phyloP scores from a whole-genome alignment of 2,888 invertebrate genomes.

The Cheilosia pagana region DNA sequence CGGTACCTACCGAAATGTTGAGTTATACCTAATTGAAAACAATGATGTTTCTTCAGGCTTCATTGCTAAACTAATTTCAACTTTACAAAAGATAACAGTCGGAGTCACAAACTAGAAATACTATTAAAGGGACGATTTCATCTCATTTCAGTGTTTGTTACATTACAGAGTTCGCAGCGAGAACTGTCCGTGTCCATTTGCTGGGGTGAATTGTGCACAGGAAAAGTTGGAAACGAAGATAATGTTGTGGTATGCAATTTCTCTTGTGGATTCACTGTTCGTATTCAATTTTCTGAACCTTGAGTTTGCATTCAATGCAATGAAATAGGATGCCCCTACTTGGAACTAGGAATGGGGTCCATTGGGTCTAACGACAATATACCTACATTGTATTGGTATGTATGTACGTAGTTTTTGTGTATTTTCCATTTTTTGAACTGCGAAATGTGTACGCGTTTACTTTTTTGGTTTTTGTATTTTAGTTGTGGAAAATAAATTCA shows the following conservation, averaged over 20 bases:
- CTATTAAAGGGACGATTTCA: slow-evolving; percentile 33
- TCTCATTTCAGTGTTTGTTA: slow-evolving; percentile 36
- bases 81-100: slow-evolving; percentile 28
- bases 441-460: neutral
- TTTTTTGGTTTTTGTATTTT: neutral
- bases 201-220: slow-evolving; percentile 7
- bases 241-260: slow-evolving; percentile 36
- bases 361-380: slow-evolving; percentile 29
- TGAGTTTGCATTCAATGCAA: slow-evolving; percentile 14
- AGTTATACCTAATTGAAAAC: slow-evolving; percentile 12
- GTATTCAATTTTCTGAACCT: slow-evolving; percentile 46
- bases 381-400: neutral
- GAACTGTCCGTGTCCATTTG: slow-evolving; percentile 8
- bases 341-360: slow-evolving; percentile 12
- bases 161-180: slow-evolving; percentile 13
- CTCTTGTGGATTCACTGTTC: slow-evolving; percentile 27
- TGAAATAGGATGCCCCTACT: slow-evolving; percentile 21
- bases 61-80: slow-evolving; percentile 28
- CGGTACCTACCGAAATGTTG: neutral
- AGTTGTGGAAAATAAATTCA: slow-evolving; percentile 1
- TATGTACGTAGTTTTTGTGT: neutral
- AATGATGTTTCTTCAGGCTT: slow-evolving; percentile 16
- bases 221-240: slow-evolving; percentile 29
- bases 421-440: slow-evolving; percentile 15
- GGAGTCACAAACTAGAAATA: slow-evolving; percentile 3